Percentiles rank a stretch among this genome's conserved stretches.
These are phyloP conservation scores for Chionomys nivalis DNA, from an alignment of 2,113 vertebrate species.

Conservation along the genomic window DNA sequence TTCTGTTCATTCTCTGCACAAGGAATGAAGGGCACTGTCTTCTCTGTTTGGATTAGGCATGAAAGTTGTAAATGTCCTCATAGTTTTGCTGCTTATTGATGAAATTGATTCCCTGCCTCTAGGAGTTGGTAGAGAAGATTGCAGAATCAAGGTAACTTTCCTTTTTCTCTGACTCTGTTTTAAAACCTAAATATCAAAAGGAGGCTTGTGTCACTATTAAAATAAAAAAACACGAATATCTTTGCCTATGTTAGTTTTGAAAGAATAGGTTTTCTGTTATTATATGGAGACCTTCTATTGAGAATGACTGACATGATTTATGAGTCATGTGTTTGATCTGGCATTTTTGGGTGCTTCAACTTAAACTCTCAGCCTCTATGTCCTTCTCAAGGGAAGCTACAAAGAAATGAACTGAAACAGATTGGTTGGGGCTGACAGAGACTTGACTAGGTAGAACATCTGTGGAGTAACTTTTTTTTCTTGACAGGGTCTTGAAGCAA, in stretches of 20 bases:
- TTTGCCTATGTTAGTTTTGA: neutral
- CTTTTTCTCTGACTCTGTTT: constrained; percentile 65
- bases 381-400: neutral
- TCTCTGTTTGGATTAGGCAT: neutral
- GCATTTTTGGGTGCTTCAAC: neutral
- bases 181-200: constrained; percentile 40
- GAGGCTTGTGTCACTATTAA: neutral
- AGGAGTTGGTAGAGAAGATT: neutral
- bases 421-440: neutral
- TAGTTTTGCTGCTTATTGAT: constrained; percentile 13
- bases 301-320: neutral
- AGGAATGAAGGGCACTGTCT: neutral
- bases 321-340: neutral
- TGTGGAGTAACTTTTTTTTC: neutral
- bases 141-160: constrained; percentile 33
- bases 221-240: neutral
- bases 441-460: neutral
- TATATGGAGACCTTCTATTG: neutral
- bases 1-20: constrained; percentile 7
- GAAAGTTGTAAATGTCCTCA: neutral
- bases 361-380: neutral
- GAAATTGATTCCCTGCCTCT: constrained; percentile 30
- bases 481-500: neutral
- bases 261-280: neutral
- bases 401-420: neutral